These are phyloP conservation scores for Gavialis gangeticus DNA, from an alignment of 2,113 vertebrate species.

Conservation along the genomic window DNA sequence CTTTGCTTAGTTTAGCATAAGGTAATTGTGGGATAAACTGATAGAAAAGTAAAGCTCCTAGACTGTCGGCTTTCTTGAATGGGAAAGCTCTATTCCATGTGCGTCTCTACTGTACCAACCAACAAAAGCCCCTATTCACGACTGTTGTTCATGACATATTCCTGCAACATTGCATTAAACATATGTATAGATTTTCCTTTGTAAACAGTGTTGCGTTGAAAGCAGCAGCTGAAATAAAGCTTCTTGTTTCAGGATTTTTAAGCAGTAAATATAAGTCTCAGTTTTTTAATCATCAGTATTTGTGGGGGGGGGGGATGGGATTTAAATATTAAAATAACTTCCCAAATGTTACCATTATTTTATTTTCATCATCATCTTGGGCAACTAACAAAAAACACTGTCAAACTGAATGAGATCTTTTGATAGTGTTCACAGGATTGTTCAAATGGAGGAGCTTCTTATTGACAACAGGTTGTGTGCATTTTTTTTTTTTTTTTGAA, in stretches of 20 bases:
- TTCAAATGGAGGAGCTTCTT: not conserved
- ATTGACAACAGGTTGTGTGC: no score
- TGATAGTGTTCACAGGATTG: not conserved
- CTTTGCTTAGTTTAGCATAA: not conserved
- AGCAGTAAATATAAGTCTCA: not conserved
- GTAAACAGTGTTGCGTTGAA: constrained; percentile 10
- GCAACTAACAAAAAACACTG: not conserved
- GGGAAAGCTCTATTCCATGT: constrained; percentile 6
- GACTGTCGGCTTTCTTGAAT: not conserved
- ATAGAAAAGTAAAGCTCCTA: not conserved
- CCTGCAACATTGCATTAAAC: constrained; percentile 36
- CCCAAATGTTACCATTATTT: constrained; percentile 3
- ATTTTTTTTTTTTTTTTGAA: not conserved
- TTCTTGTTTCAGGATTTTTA: not conserved
- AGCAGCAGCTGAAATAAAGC: not conserved
- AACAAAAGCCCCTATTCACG: constrained; percentile 34
- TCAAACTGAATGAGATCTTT: not conserved
- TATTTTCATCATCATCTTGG: constrained; percentile 20
- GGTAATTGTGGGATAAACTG: not conserved
- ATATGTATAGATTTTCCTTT: constrained; percentile 53
- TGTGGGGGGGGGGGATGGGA: not conserved
- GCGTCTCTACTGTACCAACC: not conserved
- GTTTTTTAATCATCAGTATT: no score
- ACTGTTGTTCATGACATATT: constrained; percentile 39
- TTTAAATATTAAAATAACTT: not conserved